Evolutionary conservation across 2,113 vertebrate species (phyloP), one percentile per base, ranked within the genome.

Genomic region (Pelmatolapia mariae): DNA sequence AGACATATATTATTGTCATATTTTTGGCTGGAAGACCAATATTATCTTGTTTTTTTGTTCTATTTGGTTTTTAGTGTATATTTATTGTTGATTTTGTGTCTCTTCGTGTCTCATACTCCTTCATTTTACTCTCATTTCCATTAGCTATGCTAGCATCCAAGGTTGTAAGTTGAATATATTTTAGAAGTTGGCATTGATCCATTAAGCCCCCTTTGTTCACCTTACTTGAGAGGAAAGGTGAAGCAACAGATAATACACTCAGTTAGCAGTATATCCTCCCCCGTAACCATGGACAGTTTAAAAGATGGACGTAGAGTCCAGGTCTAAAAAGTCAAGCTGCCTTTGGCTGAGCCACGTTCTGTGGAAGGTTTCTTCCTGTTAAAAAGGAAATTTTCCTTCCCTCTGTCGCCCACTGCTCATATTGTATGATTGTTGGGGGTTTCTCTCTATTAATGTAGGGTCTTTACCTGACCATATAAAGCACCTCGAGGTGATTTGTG

Each of bases 51-150:
- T 3, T 63, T 7, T 36, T 63, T 33, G 57, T 61, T 61, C 29
- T 0, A 11, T 61, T 19, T 63, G 18, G 0, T 36, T 63, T 36
- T n/a, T n/a, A 0, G 31, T 66, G 61, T 0, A 66, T 66, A 38
- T 66, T 36, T 38, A 36, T 38, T 38, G 4, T 66, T 66, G 18
- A 36, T 38, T 66, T 36, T 66, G 31, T 36, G 61, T 63, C 57
- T 61, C 57, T 33, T 33, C 4, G 16, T 7, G 29, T 36, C 22
- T 73, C 13, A 0, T 16, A 45, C 38, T 16, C 12, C 22, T 76
- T 76, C 15, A 47, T 29, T 76, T 2, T 76, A 4, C 68, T 29
- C 5, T 4, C n/a, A 71, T 73, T 73, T 7, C 40, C 40, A 18
- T 29, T 18, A 45, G 15, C 15, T 45, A 47, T 47, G 15, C 22